These are phyloP conservation scores for Alcedo atthis DNA, from an alignment of 2,797 vertebrate genomes.

Conservation along the genomic window DNA sequence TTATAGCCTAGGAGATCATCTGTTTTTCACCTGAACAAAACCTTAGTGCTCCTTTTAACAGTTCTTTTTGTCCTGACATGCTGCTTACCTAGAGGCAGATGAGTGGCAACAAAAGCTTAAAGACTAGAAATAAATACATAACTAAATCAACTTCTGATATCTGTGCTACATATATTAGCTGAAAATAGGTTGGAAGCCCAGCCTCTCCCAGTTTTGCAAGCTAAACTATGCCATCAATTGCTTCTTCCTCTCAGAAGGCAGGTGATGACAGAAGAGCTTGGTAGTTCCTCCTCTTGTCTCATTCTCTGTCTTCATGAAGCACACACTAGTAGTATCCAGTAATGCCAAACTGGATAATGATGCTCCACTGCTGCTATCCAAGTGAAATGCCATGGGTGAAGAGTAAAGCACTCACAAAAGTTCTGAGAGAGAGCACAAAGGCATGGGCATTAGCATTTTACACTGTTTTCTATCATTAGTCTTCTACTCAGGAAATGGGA, in stretches of 20 bases:
- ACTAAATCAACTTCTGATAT: not conserved
- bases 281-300: not conserved
- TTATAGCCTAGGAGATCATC: not conserved
- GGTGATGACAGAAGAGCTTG: not conserved
- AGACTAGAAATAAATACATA: not conserved
- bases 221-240: too few relatives aligned
- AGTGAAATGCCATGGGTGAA: not conserved
- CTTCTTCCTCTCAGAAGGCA: not conserved
- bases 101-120: not conserved
- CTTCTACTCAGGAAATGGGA: not conserved
- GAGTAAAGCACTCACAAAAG: not conserved
- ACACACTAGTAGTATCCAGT: not conserved
- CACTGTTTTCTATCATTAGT: not conserved
- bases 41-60: not conserved
- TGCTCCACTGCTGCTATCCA: not conserved
- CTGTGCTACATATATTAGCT: not conserved
- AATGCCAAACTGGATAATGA: not conserved
- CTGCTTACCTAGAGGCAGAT: not conserved
- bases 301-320: not conserved
- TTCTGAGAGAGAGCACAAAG: not conserved
- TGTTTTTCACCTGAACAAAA: not conserved
- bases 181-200: not conserved
- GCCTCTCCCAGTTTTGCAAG: not conserved
- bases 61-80: not conserved
- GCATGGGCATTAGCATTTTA: rapidly evolving